Evolutionary conservation across 2,797 vertebrate genomes (phyloP).

Genomic region (Arctocebus calabarensis): DNA sequence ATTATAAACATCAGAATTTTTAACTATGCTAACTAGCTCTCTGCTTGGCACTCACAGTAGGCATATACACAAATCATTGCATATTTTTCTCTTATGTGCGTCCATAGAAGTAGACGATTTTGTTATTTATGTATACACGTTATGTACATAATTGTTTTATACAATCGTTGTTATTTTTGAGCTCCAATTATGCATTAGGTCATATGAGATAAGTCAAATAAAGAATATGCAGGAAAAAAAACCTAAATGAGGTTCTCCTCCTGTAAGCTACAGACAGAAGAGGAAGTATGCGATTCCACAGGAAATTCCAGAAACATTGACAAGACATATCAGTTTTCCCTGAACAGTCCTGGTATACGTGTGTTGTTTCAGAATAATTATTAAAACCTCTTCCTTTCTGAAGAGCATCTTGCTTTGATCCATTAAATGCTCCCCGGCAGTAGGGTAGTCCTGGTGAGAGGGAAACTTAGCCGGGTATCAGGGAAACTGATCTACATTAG

Average conservation of each 20-base stretch:
- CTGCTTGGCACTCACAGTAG: not conserved
- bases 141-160: not conserved
- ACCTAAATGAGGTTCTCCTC: not conserved
- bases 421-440: not conserved
- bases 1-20: not conserved
- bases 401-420: not conserved
- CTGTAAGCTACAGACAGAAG: not conserved
- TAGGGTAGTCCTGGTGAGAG: not conserved
- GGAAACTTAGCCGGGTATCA: not conserved
- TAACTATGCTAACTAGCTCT: not conserved
- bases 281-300: not conserved
- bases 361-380: not conserved
- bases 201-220: not conserved
- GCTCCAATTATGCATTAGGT: not conserved
- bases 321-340: not conserved
- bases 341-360: not conserved
- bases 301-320: not conserved
- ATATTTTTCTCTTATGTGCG: not conserved
- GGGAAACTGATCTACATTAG: accelerated
- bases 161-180: not conserved
- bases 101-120: not conserved
- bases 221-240: not conserved
- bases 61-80: accelerated
- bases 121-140: not conserved
- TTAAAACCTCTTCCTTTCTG: not conserved